Conservation (phyloP, 2,888 invertebrate species). For the Epinotia demarniana region DNA sequence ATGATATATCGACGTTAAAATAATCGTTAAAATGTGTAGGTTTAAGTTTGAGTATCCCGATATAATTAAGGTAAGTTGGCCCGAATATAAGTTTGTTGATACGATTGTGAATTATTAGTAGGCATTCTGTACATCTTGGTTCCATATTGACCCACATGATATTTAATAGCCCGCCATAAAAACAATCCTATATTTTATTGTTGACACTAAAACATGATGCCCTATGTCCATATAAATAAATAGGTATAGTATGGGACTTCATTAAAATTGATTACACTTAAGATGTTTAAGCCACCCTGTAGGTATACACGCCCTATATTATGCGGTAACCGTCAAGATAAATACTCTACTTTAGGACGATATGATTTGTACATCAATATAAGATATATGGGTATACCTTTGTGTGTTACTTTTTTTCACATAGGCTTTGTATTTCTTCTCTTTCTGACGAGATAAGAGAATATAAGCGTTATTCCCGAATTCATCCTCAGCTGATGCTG, state of each 20-base stretch:
- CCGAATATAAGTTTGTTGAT: neutral
- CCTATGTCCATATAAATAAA: conserved; percentile 20
- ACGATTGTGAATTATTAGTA: neutral
- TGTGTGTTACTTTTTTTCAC: too few relatives aligned
- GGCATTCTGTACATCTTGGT: neutral
- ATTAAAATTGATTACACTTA: conserved; percentile 22
- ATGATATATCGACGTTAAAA: too few relatives aligned
- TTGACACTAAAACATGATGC: conserved; percentile 15
- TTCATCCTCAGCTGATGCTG: too few relatives aligned
- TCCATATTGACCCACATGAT: neutral
- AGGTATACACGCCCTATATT: conserved; percentile 3
- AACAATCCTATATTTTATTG: conserved; percentile 8
- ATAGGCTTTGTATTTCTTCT: too few relatives aligned
- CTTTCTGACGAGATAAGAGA: too few relatives aligned
- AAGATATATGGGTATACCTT: too few relatives aligned
- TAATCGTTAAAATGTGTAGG: too few relatives aligned
- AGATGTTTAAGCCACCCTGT: conserved; percentile 28
- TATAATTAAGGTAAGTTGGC: neutral
- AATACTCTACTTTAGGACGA: conserved; percentile 25
- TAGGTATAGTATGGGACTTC: conserved; percentile 21
- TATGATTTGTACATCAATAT: neutral
- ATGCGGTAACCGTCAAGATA: conserved; percentile 7
- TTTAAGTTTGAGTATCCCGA: too few relatives aligned
- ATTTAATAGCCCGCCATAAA: conserved; percentile 2
- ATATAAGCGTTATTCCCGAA: too few relatives aligned